Conservation (phyloP, 2,888 invertebrate genomes). For the Sepiola atlantica region DNA sequence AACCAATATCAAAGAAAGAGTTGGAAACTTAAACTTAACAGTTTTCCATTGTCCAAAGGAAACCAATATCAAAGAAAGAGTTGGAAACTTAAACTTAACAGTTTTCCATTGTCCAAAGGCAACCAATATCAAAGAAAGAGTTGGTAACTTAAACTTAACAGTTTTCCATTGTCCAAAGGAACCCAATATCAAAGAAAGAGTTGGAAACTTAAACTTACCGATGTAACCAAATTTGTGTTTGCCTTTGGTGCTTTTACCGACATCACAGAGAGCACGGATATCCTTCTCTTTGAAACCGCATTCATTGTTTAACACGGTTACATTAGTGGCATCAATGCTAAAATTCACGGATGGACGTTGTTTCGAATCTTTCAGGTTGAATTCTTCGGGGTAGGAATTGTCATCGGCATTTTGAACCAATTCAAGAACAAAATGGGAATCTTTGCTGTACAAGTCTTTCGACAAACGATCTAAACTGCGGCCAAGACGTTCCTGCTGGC, state of each 20-base stretch:
- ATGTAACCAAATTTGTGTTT: slow-evolving; percentile 74
- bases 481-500: slow-evolving; percentile 72
- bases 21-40: too few species aligned
- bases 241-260: slow-evolving; percentile 74
- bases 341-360: slow-evolving; percentile 68
- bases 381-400: slow-evolving; percentile 69
- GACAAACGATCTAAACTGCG: slow-evolving; percentile 72
- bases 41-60: too few species aligned
- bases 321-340: slow-evolving; percentile 60
- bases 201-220: too few species aligned
- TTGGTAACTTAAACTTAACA: too few species aligned
- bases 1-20: too few species aligned
- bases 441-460: slow-evolving; percentile 71
- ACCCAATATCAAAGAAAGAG: too few species aligned
- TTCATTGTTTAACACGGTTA: slow-evolving; percentile 73
- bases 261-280: slow-evolving; percentile 74
- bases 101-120: too few species aligned
- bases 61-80: too few species aligned
- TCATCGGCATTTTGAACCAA: slow-evolving; percentile 75
- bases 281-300: slow-evolving; percentile 70
- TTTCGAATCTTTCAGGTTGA: slow-evolving; percentile 52
- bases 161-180: too few species aligned
- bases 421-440: slow-evolving; percentile 75
- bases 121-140: too few species aligned
- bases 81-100: too few species aligned